phyloP scores from a whole-genome alignment of 2,797 vertebrate species.

The Chelidonichthys spinosus region DNA sequence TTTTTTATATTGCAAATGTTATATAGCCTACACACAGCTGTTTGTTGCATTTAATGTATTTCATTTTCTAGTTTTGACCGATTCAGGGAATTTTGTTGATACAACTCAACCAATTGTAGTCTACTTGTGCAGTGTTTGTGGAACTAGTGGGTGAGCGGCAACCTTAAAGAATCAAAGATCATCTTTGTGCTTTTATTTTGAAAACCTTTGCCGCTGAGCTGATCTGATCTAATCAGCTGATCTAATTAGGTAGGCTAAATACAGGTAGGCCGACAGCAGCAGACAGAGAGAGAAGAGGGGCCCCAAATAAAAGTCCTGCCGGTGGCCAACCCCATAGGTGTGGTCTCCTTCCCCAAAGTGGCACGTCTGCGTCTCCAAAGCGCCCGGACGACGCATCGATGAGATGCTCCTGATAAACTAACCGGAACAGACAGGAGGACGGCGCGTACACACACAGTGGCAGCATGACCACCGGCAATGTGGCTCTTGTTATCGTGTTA shows the following conservation, averaged over 20 bases:
- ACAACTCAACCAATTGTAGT: neutral
- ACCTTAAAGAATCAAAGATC: neutral
- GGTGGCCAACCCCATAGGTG: constrained; percentile 20
- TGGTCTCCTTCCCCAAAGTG: constrained; percentile 19
- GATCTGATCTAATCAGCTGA: neutral
- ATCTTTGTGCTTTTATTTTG: constrained; percentile 13
- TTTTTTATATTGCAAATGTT: too few relatives aligned
- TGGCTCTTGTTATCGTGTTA: constrained; percentile 48
- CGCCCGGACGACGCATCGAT: neutral
- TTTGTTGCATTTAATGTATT: too few relatives aligned
- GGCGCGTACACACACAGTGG: neutral
- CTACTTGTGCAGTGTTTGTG: neutral
- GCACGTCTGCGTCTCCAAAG: constrained; percentile 28
- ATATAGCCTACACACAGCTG: too few relatives aligned
- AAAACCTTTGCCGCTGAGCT: neutral
- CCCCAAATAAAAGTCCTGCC: neutral
- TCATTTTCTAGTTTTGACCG: neutral
- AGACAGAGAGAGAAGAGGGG: neutral
- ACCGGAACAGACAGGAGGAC: neutral
- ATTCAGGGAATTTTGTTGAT: neutral
- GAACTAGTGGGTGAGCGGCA: neutral
- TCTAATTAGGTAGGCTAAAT: constrained; percentile 11
- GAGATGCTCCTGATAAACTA: neutral
- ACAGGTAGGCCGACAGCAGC: neutral
- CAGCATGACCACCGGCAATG: constrained; percentile 42